Conservation (phyloP, 92 coral and sea anemone species). For the Virgularia gustaviana region DNA sequence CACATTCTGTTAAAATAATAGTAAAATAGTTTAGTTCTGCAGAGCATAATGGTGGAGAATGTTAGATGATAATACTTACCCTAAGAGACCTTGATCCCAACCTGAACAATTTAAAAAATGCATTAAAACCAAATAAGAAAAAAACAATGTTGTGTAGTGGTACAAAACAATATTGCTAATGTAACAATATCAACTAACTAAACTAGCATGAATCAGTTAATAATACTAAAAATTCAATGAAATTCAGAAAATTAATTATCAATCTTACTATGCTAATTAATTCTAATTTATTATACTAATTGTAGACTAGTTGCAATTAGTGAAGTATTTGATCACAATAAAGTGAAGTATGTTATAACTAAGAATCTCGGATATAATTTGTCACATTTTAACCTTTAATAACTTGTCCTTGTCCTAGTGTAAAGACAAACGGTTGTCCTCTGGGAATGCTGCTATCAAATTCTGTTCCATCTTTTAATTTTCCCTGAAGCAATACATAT, state of each 20-base stretch:
- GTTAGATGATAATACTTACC: slow-evolving; percentile 55
- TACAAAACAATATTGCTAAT: neutral
- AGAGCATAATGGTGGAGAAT: neutral
- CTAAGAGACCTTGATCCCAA: slow-evolving; percentile 97
- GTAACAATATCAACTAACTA: too few relatives aligned
- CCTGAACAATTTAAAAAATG: slow-evolving; percentile 48
- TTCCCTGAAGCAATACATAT: slow-evolving; percentile 57
- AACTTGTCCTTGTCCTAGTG: slow-evolving; percentile 88
- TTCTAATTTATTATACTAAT: too few relatives aligned
- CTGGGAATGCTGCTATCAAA: slow-evolving; percentile 97
- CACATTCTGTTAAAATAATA: slow-evolving; percentile 64
- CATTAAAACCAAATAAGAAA: neutral
- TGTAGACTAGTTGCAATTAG: too few relatives aligned
- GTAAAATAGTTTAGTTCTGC: too few relatives aligned
- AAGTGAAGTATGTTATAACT: too few relatives aligned
- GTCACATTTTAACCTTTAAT: slow-evolving; percentile 81
- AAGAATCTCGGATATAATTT: too few relatives aligned
- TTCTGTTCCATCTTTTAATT: slow-evolving; percentile 84
- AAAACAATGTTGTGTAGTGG: neutral
- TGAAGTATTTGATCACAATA: too few relatives aligned
- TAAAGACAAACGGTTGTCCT: slow-evolving; percentile 88
- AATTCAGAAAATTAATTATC: too few relatives aligned
- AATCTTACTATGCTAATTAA: too few relatives aligned
- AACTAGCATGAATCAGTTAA: too few relatives aligned
- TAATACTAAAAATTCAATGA: too few relatives aligned